Evolutionary conservation across 2,113 vertebrate species (phyloP).

Genomic region (Hippocampus mohnikei): DNA sequence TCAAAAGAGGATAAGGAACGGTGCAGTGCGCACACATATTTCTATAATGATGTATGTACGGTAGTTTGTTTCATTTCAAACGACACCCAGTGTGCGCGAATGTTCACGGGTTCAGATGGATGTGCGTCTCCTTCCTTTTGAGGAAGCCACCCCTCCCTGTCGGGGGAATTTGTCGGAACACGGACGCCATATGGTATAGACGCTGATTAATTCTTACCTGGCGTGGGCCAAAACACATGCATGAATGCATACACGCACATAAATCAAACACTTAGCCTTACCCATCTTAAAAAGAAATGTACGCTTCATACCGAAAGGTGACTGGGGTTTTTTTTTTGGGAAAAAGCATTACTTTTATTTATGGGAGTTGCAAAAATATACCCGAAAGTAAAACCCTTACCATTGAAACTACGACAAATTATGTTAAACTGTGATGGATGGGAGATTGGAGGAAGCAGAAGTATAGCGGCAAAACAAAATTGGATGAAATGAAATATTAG

Average conservation of each 20-base stretch:
- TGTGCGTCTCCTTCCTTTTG: slow-evolving; percentile 17
- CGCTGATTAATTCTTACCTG: slow-evolving; percentile 58
- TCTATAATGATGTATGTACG: background rate
- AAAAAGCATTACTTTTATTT: too few relatives aligned
- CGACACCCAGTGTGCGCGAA: background rate
- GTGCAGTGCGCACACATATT: background rate
- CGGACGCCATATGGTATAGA: slow-evolving; percentile 53
- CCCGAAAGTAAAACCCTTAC: too few relatives aligned
- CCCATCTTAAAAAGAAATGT: too few relatives aligned
- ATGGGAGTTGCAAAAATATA: too few relatives aligned
- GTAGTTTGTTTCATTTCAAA: background rate
- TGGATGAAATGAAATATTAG: background rate
- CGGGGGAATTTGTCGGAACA: slow-evolving; percentile 40
- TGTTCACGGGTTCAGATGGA: slow-evolving; percentile 3
- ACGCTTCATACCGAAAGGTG: too few relatives aligned
- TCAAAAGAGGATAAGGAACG: slow-evolving; percentile 5
- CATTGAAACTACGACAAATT: too few relatives aligned
- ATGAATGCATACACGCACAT: slow-evolving; percentile 2
- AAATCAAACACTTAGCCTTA: too few relatives aligned
- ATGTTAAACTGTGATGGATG: background rate
- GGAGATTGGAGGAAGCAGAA: background rate
- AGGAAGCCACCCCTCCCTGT: slow-evolving; percentile 17
- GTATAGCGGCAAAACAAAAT: background rate
- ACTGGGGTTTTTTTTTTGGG: too few relatives aligned
- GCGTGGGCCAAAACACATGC: slow-evolving; percentile 18